Conservation (phyloP, 2,888 invertebrate genomes). For the Cabera pusaria region DNA sequence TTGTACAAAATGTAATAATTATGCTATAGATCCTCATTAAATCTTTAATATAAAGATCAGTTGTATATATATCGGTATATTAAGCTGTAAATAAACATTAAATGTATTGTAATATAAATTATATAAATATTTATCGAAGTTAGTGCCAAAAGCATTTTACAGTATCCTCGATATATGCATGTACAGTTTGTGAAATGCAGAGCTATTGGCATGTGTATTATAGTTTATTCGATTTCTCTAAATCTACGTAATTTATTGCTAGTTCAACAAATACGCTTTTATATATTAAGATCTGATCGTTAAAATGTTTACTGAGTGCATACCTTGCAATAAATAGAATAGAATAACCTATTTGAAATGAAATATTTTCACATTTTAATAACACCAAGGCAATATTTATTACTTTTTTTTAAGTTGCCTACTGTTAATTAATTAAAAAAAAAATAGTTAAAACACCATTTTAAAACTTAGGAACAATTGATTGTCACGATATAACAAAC, state of each 20-base stretch:
- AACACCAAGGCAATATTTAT: slow-evolving; percentile 22
- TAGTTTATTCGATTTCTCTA: slow-evolving; percentile 32
- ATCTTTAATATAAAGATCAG: slow-evolving; percentile 43
- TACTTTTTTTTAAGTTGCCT: no score
- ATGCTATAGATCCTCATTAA: slow-evolving; percentile 51
- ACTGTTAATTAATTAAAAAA: no score
- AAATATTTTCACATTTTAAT: slow-evolving; percentile 37
- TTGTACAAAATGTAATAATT: slow-evolving; percentile 55
- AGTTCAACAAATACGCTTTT: slow-evolving; percentile 61
- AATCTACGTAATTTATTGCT: slow-evolving; percentile 44
- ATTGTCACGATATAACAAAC: no score
- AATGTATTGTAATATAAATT: slow-evolving; percentile 65
- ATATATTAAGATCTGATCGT: slow-evolving; percentile 55
- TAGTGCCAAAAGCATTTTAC: slow-evolving; percentile 81
- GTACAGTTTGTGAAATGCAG: slow-evolving; percentile 47
- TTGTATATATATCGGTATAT: slow-evolving; percentile 52
- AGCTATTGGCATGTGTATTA: slow-evolving; percentile 35
- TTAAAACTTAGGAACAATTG: slow-evolving; percentile 36
- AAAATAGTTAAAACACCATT: slow-evolving; percentile 20
- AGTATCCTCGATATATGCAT: slow-evolving; percentile 52
- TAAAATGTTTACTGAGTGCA: slow-evolving; percentile 29
- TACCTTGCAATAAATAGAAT: slow-evolving; percentile 29
- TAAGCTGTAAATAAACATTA: slow-evolving; percentile 77
- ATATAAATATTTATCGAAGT: slow-evolving; percentile 72
- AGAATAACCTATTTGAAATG: slow-evolving; percentile 28